A percentile compares a stretch with the other conserved stretches of the same genome.
These are phyloP conservation scores for Planiliza haematocheilus DNA, from an alignment of 2,113 vertebrate species.

Conservation along the genomic window DNA sequence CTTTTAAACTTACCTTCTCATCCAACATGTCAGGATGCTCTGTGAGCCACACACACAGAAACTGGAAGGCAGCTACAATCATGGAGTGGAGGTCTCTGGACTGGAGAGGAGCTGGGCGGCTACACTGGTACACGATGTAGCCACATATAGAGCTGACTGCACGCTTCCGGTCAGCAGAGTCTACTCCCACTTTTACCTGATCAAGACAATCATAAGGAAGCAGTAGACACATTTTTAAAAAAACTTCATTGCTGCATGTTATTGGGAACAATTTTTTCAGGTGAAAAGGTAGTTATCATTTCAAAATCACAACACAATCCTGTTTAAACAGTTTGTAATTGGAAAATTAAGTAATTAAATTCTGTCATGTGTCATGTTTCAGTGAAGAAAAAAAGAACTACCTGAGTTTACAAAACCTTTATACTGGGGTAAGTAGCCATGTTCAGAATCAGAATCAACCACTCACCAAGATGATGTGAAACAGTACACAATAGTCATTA, in stretches of 20 bases:
- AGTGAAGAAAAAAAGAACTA: too few species aligned
- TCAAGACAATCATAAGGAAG: not conserved
- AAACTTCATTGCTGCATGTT: not conserved
- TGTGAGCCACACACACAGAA: conserved; percentile 95
- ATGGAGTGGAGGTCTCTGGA: conserved; percentile 97
- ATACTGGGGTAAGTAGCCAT: too few species aligned
- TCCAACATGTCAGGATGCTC: conserved; percentile 95
- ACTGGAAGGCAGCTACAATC: conserved; percentile 98
- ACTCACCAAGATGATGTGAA: too few species aligned
- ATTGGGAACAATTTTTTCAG: not conserved
- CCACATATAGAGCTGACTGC: conserved; percentile 92
- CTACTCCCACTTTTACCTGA: conserved; percentile 90
- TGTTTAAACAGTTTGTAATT: too few species aligned
- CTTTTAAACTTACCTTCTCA: conserved; percentile 87
- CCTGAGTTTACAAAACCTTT: too few species aligned
- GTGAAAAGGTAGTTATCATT: not conserved
- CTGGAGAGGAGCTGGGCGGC: conserved; percentile 93
- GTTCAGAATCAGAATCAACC: too few species aligned
- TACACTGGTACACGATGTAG: conserved; percentile 96
- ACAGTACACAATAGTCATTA: too few species aligned
- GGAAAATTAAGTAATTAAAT: too few species aligned
- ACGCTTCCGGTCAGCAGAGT: conserved; percentile 87
- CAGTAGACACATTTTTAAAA: not conserved
- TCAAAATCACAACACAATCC: too few species aligned
- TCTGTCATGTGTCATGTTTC: too few species aligned